phyloP scores from a whole-genome alignment of 2,888 invertebrate genomes.

The Cheilosia vulpina region DNA sequence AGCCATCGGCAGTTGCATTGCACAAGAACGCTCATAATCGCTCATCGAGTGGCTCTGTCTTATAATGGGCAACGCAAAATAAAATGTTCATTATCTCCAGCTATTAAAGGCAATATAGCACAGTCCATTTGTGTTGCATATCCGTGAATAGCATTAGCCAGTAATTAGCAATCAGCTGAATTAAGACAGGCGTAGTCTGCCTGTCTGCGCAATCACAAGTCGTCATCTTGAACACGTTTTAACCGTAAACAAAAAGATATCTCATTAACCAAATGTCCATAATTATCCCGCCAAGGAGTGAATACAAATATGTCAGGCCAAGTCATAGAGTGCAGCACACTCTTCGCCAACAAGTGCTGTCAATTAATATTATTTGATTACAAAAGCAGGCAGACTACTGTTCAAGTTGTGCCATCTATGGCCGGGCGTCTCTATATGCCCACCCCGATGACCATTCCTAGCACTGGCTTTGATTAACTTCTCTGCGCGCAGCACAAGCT shows the following conservation, averaged over 20 bases:
- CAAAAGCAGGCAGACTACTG: conserved; percentile 52
- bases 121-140: conserved; percentile 11
- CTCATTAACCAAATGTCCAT: conserved; percentile 58
- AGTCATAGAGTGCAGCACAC: conserved; percentile 7
- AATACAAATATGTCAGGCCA: conserved; percentile 33
- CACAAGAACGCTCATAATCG: no score
- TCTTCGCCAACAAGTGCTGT: conserved; percentile 34
- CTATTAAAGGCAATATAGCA: neutral
- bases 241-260: conserved; percentile 39
- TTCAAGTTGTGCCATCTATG: conserved; percentile 48
- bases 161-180: conserved; percentile 55
- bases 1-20: no score
- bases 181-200: conserved; percentile 37
- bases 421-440: conserved; percentile 17
- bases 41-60: no score
- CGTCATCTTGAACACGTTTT: conserved; percentile 48
- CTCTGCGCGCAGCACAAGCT: neutral
- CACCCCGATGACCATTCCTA: conserved; percentile 3
- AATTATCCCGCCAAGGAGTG: conserved; percentile 62
- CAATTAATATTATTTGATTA: conserved; percentile 70
- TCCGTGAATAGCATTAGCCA: conserved; percentile 32
- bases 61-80: no score
- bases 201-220: conserved; percentile 17
- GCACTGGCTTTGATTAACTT: conserved; percentile 51
- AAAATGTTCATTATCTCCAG: no score